These are phyloP conservation scores for Toxotes chatareus DNA, from an alignment of 2,113 vertebrate species.

Conservation along the genomic window DNA sequence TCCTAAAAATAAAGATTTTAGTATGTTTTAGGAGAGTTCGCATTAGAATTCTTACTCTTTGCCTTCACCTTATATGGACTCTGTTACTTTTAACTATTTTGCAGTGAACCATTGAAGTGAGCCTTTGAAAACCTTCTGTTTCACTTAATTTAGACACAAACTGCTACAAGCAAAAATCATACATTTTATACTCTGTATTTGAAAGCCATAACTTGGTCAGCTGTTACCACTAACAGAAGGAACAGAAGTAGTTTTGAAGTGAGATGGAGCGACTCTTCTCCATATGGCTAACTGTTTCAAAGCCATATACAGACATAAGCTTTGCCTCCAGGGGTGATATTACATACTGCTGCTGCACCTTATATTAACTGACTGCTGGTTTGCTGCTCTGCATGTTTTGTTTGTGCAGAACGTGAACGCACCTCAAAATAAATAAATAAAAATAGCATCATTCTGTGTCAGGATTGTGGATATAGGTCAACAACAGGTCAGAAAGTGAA, in stretches of 20 bases:
- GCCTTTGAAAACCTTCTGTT: not conserved
- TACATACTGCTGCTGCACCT: constrained; percentile 34
- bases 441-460: not conserved
- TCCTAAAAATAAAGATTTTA: not conserved
- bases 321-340: not conserved
- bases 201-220: constrained; percentile 40
- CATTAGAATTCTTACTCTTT: not conserved
- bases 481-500: constrained; percentile 5
- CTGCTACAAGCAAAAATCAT: not conserved
- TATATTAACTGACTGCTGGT: constrained; percentile 15
- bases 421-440: not conserved
- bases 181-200: constrained; percentile 17
- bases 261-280: constrained; percentile 8
- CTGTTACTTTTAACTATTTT: constrained; percentile 5
- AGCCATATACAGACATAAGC: not conserved
- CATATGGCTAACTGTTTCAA: constrained; percentile 5
- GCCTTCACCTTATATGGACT: not conserved
- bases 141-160: not conserved
- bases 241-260: constrained; percentile 6
- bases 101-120: constrained; percentile 2
- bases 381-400: constrained; percentile 37
- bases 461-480: not conserved
- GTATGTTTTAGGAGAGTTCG: not conserved
- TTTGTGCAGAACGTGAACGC: not conserved
- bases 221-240: not conserved